Conservation (phyloP, 2,797 vertebrate species). For the Syngnathus acus region DNA sequence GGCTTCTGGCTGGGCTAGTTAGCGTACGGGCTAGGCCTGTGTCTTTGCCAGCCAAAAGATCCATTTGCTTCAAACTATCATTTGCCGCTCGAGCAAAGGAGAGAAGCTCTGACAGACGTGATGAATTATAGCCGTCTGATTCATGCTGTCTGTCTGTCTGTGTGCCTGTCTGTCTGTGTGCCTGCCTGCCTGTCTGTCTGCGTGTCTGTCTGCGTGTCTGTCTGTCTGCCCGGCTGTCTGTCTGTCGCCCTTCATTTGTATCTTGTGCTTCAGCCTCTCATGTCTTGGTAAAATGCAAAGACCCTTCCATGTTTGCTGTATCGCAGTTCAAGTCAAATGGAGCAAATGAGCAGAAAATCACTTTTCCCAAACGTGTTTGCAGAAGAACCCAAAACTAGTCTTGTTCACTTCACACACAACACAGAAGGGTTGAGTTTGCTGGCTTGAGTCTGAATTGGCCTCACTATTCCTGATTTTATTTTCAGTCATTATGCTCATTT, state of each 20-base stretch:
- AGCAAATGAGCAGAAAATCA: slow-evolving; percentile 32
- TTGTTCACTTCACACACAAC: not conserved
- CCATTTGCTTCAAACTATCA: slow-evolving; percentile 57
- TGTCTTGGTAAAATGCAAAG: slow-evolving; percentile 36
- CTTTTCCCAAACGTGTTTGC: not conserved
- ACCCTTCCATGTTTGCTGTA: slow-evolving; percentile 38
- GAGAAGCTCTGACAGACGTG: slow-evolving; percentile 46
- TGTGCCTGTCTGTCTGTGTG: too few species aligned
- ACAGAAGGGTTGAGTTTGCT: not conserved
- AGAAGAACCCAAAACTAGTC: not conserved
- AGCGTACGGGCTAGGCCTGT: slow-evolving; percentile 16
- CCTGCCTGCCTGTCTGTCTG: too few species aligned
- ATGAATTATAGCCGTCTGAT: slow-evolving; percentile 56
- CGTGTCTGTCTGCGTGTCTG: too few species aligned
- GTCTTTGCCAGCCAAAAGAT: slow-evolving; percentile 32
- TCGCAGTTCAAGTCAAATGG: slow-evolving; percentile 22
- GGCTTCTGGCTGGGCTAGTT: slow-evolving; percentile 26
- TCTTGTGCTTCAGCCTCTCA: slow-evolving; percentile 49
- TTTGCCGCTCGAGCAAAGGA: slow-evolving; percentile 35
- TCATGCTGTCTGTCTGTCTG: too few species aligned
- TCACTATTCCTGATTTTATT: not conserved
- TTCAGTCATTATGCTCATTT: slow-evolving; percentile 24
- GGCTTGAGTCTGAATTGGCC: not conserved
- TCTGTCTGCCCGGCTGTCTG: too few species aligned
- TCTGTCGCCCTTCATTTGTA: slow-evolving; percentile 52